These are phyloP conservation scores for Magallana gigas DNA, from an alignment of 1,140 invertebrate species.

Conservation along the genomic window DNA sequence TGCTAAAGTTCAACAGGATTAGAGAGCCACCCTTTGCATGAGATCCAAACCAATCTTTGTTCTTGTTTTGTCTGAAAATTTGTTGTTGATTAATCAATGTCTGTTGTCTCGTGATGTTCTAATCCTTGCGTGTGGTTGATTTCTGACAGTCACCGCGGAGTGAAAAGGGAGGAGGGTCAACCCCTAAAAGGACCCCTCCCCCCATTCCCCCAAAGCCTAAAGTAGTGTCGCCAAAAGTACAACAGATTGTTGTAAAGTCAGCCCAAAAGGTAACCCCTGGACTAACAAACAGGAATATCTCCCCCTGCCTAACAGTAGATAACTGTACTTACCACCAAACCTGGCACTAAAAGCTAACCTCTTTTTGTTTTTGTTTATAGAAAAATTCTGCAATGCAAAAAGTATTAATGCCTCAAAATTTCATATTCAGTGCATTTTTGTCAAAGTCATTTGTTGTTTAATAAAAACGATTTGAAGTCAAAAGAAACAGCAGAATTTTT, in stretches of 20 bases:
- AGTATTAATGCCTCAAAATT: not conserved
- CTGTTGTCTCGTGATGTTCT: constrained; percentile 28
- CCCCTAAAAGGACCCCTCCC: constrained; percentile 61
- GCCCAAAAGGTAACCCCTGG: constrained; percentile 10
- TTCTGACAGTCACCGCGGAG: constrained; percentile 45
- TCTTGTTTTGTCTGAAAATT: not conserved
- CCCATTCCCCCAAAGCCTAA: constrained; percentile 65
- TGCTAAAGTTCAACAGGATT: not conserved
- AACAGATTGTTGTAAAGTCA: constrained; percentile 42
- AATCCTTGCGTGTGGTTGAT: constrained; percentile 35
- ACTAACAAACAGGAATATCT: constrained; percentile 18
- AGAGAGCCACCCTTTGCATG: not conserved
- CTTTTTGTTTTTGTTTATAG: not conserved
- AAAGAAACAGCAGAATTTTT: too few relatives aligned
- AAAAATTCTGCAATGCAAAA: not conserved
- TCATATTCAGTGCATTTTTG: too few relatives aligned
- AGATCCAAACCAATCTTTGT: not conserved
- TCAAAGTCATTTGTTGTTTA: too few relatives aligned
- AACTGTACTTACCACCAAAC: not conserved
- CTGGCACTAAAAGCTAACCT: constrained; percentile 7
- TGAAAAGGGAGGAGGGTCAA: constrained; percentile 47
- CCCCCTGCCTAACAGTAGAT: constrained; percentile 12
- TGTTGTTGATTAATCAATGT: not conserved
- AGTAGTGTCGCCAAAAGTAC: constrained; percentile 49
- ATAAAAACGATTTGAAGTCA: too few relatives aligned